Base-by-base conservation (phyloP, 2,888 invertebrate species). In the Muschampia plurimacula region DNA sequence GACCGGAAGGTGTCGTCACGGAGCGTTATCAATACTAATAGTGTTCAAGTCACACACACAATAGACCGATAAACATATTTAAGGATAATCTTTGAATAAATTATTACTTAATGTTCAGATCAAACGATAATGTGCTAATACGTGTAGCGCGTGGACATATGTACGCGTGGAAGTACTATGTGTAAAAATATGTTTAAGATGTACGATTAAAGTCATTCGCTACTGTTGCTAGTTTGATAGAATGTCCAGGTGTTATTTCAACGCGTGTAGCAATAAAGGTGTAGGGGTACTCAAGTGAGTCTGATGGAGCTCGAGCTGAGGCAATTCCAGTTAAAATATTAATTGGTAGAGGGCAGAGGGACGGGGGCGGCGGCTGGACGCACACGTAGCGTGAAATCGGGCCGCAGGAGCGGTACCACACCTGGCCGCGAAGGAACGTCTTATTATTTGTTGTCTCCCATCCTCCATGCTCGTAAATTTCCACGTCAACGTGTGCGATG, bases 401-500 rank as follows among this genome's bases (percentile, higher is more conserved):
- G 89, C 86, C 83, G 89, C 89, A 89, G 91, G 89, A 87, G 90
- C 88, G 85, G 83, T 79, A 82, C 57, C 86, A 78, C 92, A 92
- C 92, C 92, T 92, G 91, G 92, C 87, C 87, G 82, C 87, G 87
- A 83, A 83, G 83, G 82, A 81, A 82, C 85, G 88, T 83, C 89
- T 89, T 89, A 91, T 92, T 92, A 93, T 93, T 93, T 93, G 92
- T 93, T 92, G 92, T 93, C 91, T 91, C 89, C 89, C 91, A 92
- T 92, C 89, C 77, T 91, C 90, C 89, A 91, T 89, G 93, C 92
- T 93, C 93, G 92, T 94, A 94, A 94, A 94, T 93, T 92, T 92
- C 85, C 90, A 86, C 88, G 91, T 90, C 93, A 92, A 93, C 92
- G 93, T 93, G 92, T 92, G 92, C 91, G 92, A 92, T 89, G 92